Evolutionary conservation across 2,113 vertebrate species (phyloP), one percentile per base, ranked within the genome.

Genomic region (Pygathrix nemaeus): DNA sequence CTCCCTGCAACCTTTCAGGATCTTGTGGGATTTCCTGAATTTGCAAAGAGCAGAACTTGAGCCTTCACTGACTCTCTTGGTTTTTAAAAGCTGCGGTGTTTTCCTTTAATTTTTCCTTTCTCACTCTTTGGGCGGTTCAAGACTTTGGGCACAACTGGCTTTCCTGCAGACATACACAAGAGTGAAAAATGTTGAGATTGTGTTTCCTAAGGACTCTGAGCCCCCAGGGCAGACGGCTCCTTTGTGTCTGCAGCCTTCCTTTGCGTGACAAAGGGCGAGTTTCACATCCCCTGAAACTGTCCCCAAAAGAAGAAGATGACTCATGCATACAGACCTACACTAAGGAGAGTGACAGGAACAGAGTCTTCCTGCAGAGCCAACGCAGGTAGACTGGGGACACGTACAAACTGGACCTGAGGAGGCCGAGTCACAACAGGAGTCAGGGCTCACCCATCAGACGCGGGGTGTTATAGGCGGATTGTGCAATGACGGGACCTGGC

Each of bases 221-320:
- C 32, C 43, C 52, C 59, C 14, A 2, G 27, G 27, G 45, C 70
- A 70, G 72, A 40, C 0, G 0, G 32, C 43, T 9, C 30, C 25
- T 48, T 32, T 0, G 6, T 8, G 70, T 30, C 1, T 23, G 8
- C 23, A 38, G 73, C 88, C 85, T 94, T 57, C 89, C 86, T 57
- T 64, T 89, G 48, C 57, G 25, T 97, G 96, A 97, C 87, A 88
- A 32, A 95, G 87, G 88, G 81, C 75, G 20, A 93, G 96, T 98
- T 97, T 97, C 96, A 97, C 89, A 97, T 96, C 96, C 96, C 92
- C 79, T 0, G 92, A 96, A 93, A 88, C 95, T 76, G 66, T 64
- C 93, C 66, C n/a, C 3, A 21, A 94, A 97, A 97, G 96, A 92
- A 96, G 96, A 97, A 97, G 92, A 86, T 87, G 96, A 84, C 57